A percentile compares a stretch with the other conserved stretches of the same genome.
These are phyloP conservation scores for Drosophila navojoa DNA, from an alignment of 1,140 invertebrate genomes.

Conservation along the genomic window DNA sequence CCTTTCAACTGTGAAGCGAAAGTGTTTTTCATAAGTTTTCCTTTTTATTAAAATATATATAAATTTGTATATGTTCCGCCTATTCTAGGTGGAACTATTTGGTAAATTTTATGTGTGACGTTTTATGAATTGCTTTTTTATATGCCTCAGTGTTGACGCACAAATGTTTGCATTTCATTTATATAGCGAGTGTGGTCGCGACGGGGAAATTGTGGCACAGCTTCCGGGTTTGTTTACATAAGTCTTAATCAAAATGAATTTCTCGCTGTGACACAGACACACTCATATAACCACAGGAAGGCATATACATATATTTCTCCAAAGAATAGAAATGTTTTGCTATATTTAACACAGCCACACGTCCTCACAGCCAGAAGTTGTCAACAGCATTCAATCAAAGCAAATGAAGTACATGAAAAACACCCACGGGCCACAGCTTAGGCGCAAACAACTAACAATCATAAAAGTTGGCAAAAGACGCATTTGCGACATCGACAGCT, in stretches of 20 bases:
- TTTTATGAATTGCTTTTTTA: constrained; percentile 56
- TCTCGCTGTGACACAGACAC: constrained; percentile 46
- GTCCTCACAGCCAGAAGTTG: constrained; percentile 28
- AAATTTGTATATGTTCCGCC: neutral
- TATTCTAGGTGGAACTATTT: constrained; percentile 11
- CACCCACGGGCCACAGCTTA: neutral
- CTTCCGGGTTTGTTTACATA: constrained; percentile 60
- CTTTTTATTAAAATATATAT: neutral
- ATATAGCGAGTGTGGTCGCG: constrained; percentile 39
- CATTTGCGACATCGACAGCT: constrained; percentile 19
- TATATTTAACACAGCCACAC: neutral
- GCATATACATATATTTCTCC: constrained; percentile 44
- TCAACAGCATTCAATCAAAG: constrained; percentile 75
- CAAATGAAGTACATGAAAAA: neutral
- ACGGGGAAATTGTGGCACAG: constrained; percentile 15
- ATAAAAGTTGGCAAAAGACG: neutral
- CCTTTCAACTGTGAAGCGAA: constrained; percentile 12
- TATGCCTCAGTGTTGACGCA: constrained; percentile 64
- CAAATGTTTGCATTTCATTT: constrained; percentile 76
- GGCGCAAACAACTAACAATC: neutral
- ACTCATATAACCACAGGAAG: neutral
- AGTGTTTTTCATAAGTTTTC: constrained; percentile 9
- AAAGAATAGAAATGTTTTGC: constrained; percentile 16
- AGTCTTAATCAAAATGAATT: constrained; percentile 69
- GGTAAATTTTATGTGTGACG: constrained; percentile 42